These are phyloP conservation scores for Tribolium castaneum DNA, from an alignment of 1,140 invertebrate species.

Conservation along the genomic window DNA sequence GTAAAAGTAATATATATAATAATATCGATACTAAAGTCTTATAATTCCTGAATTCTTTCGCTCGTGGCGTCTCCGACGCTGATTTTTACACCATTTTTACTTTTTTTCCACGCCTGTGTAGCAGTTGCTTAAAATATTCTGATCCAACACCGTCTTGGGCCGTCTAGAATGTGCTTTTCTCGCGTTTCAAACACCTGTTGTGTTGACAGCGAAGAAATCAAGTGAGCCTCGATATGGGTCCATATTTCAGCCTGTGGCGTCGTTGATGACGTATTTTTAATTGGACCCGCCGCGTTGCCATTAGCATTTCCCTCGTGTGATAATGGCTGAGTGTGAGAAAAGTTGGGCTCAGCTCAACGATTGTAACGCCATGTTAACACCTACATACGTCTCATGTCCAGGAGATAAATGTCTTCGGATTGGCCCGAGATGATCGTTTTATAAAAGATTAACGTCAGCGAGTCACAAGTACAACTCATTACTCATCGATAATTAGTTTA, in stretches of 20 bases:
- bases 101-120: too few relatives aligned
- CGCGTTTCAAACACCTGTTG: not conserved
- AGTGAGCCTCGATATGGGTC: not conserved
- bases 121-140: too few relatives aligned
- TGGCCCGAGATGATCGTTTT: constrained; percentile 3
- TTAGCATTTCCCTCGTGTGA: constrained; percentile 1
- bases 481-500: constrained; percentile 26
- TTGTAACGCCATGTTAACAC: constrained; percentile 24
- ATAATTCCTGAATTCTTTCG: too few relatives aligned
- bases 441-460: constrained; percentile 16
- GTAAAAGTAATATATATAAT: too few relatives aligned
- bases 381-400: constrained; percentile 14
- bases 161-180: too few relatives aligned
- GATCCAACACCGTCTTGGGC: too few relatives aligned
- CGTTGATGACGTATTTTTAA: not conserved
- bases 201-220: too few relatives aligned
- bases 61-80: too few relatives aligned
- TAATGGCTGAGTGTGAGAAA: constrained; percentile 19
- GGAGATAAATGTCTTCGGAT: constrained; percentile 22
- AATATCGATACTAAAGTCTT: too few relatives aligned
- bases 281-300: constrained; percentile 24
- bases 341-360: not conserved
- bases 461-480: constrained; percentile 14
- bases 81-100: too few relatives aligned
- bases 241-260: not conserved